A percentile compares a stretch with the other conserved stretches of the same genome.
Conservation (phyloP, 2,113 vertebrate species). For the Pedionomus torquatus region DNA sequence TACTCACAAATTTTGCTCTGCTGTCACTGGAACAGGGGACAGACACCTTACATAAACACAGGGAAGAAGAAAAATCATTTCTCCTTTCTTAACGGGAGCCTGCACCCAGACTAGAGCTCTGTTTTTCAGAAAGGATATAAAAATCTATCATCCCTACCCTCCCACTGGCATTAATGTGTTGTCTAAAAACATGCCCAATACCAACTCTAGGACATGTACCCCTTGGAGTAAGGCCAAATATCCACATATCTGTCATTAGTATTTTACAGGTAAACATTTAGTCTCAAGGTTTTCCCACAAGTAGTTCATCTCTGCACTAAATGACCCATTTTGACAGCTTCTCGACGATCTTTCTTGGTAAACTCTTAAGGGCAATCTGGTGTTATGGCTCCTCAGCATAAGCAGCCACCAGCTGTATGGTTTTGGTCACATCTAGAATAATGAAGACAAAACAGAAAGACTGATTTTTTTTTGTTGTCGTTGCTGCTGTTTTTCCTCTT, state of each 20-base stretch:
- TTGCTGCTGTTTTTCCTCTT: neutral
- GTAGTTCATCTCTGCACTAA: neutral
- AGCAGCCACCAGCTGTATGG: neutral
- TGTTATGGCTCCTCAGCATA: neutral
- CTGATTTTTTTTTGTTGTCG: neutral
- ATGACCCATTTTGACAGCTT: slow-evolving; percentile 2
- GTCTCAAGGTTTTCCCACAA: neutral
- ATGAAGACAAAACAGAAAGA: neutral
- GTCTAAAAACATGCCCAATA: neutral
- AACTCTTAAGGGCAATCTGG: neutral
- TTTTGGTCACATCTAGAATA: neutral
- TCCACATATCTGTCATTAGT: neutral
- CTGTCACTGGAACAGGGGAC: neutral
- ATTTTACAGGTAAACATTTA: slow-evolving; percentile 39
- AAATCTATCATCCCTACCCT: neutral
- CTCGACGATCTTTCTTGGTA: neutral
- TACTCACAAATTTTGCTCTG: neutral
- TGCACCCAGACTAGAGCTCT: neutral
- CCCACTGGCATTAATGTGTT: neutral
- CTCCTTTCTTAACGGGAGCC: neutral
- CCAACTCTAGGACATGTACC: neutral
- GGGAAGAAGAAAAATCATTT: neutral
- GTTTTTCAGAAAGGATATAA: neutral
- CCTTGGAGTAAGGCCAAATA: neutral
- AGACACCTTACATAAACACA: neutral